Conservation (phyloP, 1,140 invertebrate species). For the Rhyzopertha dominica region DNA sequence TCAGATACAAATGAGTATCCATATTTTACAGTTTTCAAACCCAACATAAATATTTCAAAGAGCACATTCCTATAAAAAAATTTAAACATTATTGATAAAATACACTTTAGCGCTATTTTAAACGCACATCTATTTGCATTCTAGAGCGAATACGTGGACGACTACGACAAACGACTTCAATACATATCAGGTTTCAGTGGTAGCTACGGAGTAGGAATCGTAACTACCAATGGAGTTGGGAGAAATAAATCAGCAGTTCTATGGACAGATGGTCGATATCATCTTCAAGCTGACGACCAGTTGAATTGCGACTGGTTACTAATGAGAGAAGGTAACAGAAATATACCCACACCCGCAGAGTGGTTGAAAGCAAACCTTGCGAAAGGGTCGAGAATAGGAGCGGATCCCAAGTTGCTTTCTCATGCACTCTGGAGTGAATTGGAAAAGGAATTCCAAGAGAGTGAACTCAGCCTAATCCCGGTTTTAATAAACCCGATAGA, state of each 20-base stretch:
- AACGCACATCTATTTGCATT: no score
- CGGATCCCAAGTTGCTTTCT: slow-evolving; percentile 72
- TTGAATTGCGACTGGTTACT: slow-evolving; percentile 78
- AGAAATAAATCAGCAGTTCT: no score
- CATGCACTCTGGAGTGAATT: slow-evolving; percentile 53
- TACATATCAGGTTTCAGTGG: slow-evolving; percentile 88
- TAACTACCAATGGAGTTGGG: slow-evolving; percentile 66
- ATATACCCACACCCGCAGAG: slow-evolving; percentile 55
- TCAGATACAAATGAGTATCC: no score
- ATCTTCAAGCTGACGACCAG: slow-evolving; percentile 67
- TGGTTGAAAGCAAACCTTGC: slow-evolving; percentile 65
- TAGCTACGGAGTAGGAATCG: slow-evolving; percentile 69
- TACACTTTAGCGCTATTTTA: no score
- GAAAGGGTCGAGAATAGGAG: slow-evolving; percentile 65
- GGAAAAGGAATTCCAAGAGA: slow-evolving; percentile 52
- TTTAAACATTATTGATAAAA: no score
- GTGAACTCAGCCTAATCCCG: slow-evolving; percentile 56
- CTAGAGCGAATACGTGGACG: slow-evolving; percentile 61
- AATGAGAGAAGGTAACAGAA: slow-evolving; percentile 60
- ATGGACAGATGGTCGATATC: slow-evolving; percentile 88
- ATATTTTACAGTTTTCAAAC: no score
- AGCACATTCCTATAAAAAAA: no score
- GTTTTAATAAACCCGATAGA: slow-evolving; percentile 75
- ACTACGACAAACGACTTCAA: slow-evolving; percentile 70
- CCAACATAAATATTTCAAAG: no score